phyloP scores from a whole-genome alignment of 1,140 invertebrate genomes.

The Euborellia annulipes region DNA sequence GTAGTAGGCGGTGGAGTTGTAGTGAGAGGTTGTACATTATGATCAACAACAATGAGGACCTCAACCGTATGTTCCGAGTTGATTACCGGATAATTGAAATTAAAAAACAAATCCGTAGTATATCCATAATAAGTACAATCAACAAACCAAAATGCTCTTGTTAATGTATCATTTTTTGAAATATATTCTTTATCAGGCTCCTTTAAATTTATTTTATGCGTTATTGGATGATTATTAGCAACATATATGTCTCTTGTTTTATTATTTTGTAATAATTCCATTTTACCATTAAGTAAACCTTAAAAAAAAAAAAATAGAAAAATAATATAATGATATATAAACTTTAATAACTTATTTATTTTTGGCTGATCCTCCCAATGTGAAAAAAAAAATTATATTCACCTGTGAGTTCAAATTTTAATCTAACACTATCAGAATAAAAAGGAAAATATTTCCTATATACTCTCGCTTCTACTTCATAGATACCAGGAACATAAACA shows the following conservation, averaged over 20 bases:
- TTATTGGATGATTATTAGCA: constrained; percentile 36
- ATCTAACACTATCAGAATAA: constrained; percentile 26
- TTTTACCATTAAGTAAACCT: constrained; percentile 46
- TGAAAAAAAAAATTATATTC: too few relatives aligned
- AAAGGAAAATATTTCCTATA: constrained; percentile 24
- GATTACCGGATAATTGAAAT: constrained; percentile 41
- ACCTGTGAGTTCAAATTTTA: constrained; percentile 16
- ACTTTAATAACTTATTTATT: constrained; percentile 32
- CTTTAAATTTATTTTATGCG: constrained; percentile 38
- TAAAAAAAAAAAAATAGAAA: constrained; percentile 17
- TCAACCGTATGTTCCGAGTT: constrained; percentile 42
- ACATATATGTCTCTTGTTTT: constrained; percentile 38
- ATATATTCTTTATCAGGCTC: constrained; percentile 41
- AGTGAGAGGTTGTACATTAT: constrained; percentile 40
- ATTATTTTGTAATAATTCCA: constrained; percentile 42
- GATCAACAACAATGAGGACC: constrained; percentile 47
- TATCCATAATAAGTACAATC: constrained; percentile 53
- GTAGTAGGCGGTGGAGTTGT: constrained; percentile 39
- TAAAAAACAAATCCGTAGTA: constrained; percentile 38
- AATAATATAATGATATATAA: constrained; percentile 12
- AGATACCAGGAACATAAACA: constrained; percentile 29
- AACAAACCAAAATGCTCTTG: constrained; percentile 58
- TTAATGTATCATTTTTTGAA: constrained; percentile 37
- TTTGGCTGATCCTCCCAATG: too few relatives aligned
- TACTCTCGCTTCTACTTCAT: constrained; percentile 39